phyloP scores from a whole-genome alignment of 2,888 invertebrate species.

The Stictocephala bisonia region DNA sequence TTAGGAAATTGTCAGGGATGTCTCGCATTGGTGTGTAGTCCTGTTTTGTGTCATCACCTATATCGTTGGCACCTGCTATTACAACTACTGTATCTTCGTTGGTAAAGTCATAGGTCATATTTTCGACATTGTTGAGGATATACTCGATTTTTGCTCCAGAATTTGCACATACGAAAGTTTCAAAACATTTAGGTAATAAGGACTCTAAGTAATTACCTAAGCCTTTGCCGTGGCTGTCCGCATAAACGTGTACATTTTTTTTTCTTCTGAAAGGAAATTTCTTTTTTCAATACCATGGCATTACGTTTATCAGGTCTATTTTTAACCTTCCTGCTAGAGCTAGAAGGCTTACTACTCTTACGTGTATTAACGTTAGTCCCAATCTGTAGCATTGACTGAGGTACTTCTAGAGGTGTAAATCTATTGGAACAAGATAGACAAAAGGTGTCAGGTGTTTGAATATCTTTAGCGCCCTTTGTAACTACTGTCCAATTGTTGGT shows the following conservation, averaged over 20 bases:
- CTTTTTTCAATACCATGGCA: too few species aligned
- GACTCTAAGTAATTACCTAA: neutral
- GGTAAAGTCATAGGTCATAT: neutral
- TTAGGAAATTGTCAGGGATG: neutral
- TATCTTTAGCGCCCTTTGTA: too few species aligned
- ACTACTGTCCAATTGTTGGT: too few species aligned
- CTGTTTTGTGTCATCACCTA: neutral
- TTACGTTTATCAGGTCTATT: too few species aligned
- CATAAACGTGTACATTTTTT: neutral
- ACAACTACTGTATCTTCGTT: neutral
- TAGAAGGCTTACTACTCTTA: too few species aligned
- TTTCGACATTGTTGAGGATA: neutral
- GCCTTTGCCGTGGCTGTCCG: constrained; percentile 4
- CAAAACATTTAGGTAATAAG: neutral
- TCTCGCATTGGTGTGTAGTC: neutral
- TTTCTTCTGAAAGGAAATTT: too few species aligned
- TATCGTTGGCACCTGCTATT: neutral
- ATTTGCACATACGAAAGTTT: neutral
- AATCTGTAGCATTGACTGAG: too few species aligned
- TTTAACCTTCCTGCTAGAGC: too few species aligned
- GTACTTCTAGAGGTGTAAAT: too few species aligned
- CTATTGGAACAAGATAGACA: too few species aligned
- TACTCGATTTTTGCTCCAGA: neutral
- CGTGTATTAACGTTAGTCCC: too few species aligned
- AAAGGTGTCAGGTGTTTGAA: too few species aligned